A percentile compares a stretch with the other conserved stretches of the same genome.
Conservation (phyloP, 2,888 invertebrate species). For the Drosophila birchii region DNA sequence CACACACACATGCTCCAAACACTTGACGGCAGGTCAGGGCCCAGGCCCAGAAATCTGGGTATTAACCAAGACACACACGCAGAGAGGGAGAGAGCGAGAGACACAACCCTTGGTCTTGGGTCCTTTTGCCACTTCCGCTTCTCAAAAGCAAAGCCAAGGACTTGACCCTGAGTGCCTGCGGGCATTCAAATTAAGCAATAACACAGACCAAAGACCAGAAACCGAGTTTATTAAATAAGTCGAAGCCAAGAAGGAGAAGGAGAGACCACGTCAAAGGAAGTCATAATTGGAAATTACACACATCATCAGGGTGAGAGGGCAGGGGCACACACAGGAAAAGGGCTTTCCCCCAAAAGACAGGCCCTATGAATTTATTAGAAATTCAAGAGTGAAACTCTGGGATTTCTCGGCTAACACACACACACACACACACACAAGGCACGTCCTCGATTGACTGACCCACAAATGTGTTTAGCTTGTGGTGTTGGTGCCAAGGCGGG, state of each 20-base stretch:
- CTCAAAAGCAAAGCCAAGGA: constrained; percentile 6
- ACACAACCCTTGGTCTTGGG: constrained; percentile 19
- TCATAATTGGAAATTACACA: constrained; percentile 79
- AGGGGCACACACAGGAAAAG: background rate
- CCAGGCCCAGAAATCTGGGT: constrained; percentile 33
- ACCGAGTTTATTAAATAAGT: constrained; percentile 56
- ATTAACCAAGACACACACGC: constrained; percentile 24
- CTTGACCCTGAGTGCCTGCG: constrained; percentile 24
- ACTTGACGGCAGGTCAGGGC: constrained; percentile 9
- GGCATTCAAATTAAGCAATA: constrained; percentile 56
- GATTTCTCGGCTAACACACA: constrained; percentile 58
- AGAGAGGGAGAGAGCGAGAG: background rate
- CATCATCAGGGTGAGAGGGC: constrained; percentile 55
- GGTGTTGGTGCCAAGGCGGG: constrained; percentile 1
- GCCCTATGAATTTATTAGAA: constrained; percentile 77
- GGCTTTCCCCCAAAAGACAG: constrained; percentile 2
- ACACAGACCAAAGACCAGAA: constrained; percentile 15
- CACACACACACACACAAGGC: constrained; percentile 49
- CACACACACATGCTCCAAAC: background rate
- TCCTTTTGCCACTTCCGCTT: constrained; percentile 8
- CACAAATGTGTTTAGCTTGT: constrained; percentile 59
- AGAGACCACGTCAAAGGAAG: constrained; percentile 52
- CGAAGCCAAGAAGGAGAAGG: constrained; percentile 5
- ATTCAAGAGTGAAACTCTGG: constrained; percentile 76
- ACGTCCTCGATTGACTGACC: constrained; percentile 67